These are phyloP conservation scores for Propithecus coquereli DNA, from an alignment of 2,113 vertebrate genomes.

Conservation along the genomic window DNA sequence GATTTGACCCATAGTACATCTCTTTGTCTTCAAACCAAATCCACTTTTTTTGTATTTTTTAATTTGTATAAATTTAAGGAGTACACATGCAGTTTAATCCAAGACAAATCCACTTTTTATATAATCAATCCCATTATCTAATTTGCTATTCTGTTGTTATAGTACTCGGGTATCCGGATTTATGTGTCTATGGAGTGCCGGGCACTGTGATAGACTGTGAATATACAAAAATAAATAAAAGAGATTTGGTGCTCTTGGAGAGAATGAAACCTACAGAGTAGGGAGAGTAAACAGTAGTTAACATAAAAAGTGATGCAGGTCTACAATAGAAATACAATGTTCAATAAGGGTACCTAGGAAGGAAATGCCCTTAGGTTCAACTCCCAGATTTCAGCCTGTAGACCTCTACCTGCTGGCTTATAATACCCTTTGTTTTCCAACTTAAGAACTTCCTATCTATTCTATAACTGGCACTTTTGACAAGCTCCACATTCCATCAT, in stretches of 20 bases:
- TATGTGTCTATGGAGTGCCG: not conserved
- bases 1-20: not conserved
- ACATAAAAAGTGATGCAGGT: not conserved
- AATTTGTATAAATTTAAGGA: too few relatives aligned
- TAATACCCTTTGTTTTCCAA: not conserved
- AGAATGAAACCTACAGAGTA: not conserved
- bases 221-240: not conserved
- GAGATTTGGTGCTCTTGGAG: not conserved
- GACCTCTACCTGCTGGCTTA: not conserved
- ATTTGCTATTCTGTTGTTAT: not conserved
- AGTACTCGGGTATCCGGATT: not conserved
- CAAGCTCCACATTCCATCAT: not conserved
- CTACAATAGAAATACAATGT: not conserved
- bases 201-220: not conserved
- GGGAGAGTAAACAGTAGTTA: not conserved
- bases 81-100: too few relatives aligned
- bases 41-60: too few relatives aligned
- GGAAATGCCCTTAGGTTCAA: not conserved
- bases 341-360: not conserved
- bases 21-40: not conserved
- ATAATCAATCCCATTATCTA: not conserved
- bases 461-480: not conserved
- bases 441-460: not conserved
- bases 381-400: not conserved
- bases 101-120: not conserved